phyloP scores from a whole-genome alignment of 1,140 invertebrate species.

The Drosophila nigromelanica region DNA sequence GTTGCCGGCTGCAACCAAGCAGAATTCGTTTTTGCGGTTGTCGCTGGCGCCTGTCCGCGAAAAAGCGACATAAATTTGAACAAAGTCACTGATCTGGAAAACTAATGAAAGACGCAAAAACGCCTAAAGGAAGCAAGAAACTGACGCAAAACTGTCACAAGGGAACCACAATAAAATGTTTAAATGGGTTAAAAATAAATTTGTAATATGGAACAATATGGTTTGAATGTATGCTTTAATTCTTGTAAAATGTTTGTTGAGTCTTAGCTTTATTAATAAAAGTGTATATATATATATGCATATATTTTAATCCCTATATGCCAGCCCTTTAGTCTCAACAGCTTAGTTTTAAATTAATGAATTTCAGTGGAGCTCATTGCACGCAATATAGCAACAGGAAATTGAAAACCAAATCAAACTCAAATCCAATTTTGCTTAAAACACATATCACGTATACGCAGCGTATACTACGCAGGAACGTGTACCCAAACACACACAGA shows the following conservation, averaged over 20 bases:
- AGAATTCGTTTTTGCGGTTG: slow-evolving; percentile 15
- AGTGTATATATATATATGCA: not conserved
- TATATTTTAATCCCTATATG: not conserved
- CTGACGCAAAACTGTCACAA: not conserved
- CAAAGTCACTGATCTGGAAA: slow-evolving; percentile 60
- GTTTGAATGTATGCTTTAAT: too few relatives aligned
- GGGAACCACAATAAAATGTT: not conserved
- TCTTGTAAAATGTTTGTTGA: too few relatives aligned
- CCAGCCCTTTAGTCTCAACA: slow-evolving; percentile 23
- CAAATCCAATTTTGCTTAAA: slow-evolving; percentile 55
- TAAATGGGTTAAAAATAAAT: too few relatives aligned
- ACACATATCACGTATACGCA: slow-evolving; percentile 77
- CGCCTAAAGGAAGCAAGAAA: not conserved
- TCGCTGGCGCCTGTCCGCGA: slow-evolving; percentile 35
- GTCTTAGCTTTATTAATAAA: too few relatives aligned
- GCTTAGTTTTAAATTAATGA: slow-evolving; percentile 58
- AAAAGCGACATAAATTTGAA: slow-evolving; percentile 21
- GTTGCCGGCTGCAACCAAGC: slow-evolving; percentile 10
- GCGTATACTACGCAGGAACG: slow-evolving; percentile 14
- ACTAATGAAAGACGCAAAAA: slow-evolving; percentile 32
- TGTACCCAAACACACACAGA: slow-evolving; percentile 9
- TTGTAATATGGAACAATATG: too few relatives aligned
- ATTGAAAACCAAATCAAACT: slow-evolving; percentile 72
- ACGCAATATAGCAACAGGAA: slow-evolving; percentile 59
- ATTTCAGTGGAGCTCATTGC: slow-evolving; percentile 47